Evolutionary conservation across 2,113 vertebrate species (phyloP), one percentile per base, ranked within the genome.

Genomic region (Condylura cristata): DNA sequence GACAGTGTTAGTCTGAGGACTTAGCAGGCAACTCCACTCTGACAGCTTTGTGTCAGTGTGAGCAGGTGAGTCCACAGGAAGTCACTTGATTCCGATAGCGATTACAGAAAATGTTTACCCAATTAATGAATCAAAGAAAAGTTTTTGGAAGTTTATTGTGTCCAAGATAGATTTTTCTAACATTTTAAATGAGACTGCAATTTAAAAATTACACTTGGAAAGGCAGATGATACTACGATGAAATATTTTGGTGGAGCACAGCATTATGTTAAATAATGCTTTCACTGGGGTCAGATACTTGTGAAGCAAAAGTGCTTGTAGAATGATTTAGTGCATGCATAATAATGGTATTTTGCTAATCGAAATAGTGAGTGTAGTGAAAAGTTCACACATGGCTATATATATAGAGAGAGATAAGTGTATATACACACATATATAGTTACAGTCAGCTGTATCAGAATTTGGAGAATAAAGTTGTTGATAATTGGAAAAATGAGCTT

Each of bases 211-310:
- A 58, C 58, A 48, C 16, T 22, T 80, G 28, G 46, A 30, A 83
- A 30, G 65, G 6, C 30, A 87, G 68, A 44, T 70, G 51, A 51
- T 71, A 76, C 41, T 58, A 72, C 14, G 3, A 94, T 22, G 34
- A 74, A 5, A 81, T 9, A 53, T 66, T 72, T 56, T 72, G 14
- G 5, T 46, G 41, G 22, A 89, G 53, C 61, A 72, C 22, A 63
- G 8, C 24, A 80, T 46, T n/a, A 91, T 0, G 18, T 65, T 46
- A 87, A 95, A 51, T n/a, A 86, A 44, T 70, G 4, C 3, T 93
- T 93, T 93, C 65, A 84, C 16, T 86, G 60, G 87, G 89, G 44
- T 76, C 48, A 75, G 7, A 91, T 86, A 70, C 70, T 28, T 63
- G 4, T 75, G 60, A 70, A 51, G 11, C 46, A 84, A 44, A 85